Evolutionary conservation across 1,140 invertebrate species (phyloP), one percentile per base, ranked within the genome.

Genomic region (Danaus plexippus): DNA sequence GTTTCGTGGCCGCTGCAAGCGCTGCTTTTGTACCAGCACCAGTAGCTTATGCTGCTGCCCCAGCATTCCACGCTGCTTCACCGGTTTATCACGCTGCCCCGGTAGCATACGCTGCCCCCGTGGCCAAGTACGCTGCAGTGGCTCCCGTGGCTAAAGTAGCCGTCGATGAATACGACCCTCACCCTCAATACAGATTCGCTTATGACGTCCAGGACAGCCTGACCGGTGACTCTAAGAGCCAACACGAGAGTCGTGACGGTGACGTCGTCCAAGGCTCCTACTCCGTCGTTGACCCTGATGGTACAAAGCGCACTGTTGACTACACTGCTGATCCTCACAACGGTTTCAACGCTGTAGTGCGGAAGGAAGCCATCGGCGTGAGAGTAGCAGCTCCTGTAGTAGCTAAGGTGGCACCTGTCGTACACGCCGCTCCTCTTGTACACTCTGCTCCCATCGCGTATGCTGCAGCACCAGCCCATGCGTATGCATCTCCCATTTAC

Each of bases 161-260:
- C 42, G 67, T 69, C 9, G 70, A 70, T 43, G 67, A 73, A 52
- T 73, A 69, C 59, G 86, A 89, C 53, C 83, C 88, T 22, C 87
- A 90, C 54, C 90, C 90, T 0, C 89, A 91, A 54, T 92, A 91
- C 75, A 88, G 88, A 59, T 92, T 90, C 68, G 88, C 88, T 0
- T 92, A 92, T 41, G 88, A 89, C 42, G 90, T 92, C 0, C 89
- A 91, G 42, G 92, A 92, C 60, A 75, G 84, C n/a, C 77, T 90
- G 48, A 93, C 90, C 22, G 91, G 92, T 2, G 92, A 93, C 75
- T 81, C 89, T 2, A 92, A 93, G 76, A 87, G 85, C 61, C 91
- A 92, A 66, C 88, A 91, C 54, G 92, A 93, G 75, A 89, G 77
- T 41, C 86, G 90, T 42, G 85, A 91, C 57, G 90, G 90, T 6